Conservation (phyloP, 2,888 invertebrate genomes). For the Thyatira batis region DNA sequence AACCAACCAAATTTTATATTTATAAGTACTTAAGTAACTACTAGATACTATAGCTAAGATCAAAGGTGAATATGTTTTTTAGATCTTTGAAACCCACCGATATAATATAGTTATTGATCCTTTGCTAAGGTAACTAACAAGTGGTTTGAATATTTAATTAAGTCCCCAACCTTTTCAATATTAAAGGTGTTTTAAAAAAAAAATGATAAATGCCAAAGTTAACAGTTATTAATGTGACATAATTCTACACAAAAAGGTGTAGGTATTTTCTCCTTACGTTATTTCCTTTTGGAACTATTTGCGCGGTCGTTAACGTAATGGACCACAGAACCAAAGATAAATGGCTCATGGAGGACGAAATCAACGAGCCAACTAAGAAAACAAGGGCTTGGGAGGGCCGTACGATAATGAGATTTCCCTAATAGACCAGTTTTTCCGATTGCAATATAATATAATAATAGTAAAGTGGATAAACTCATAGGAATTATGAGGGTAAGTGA, state of each 20-base stretch:
- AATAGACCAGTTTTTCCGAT: conserved; percentile 29
- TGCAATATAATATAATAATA: background rate
- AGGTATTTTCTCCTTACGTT: conserved; percentile 45
- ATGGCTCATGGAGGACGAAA: conserved; percentile 59
- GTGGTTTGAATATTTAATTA: background rate
- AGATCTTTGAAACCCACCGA: too few species aligned
- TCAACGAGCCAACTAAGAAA: conserved; percentile 56
- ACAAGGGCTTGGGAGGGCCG: conserved; percentile 42
- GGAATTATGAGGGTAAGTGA: too few species aligned
- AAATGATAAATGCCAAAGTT: conserved; percentile 4
- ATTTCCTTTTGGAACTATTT: conserved; percentile 66
- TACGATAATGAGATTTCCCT: conserved; percentile 38
- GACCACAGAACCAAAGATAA: conserved; percentile 64
- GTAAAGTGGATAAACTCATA: background rate
- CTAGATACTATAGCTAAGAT: too few species aligned
- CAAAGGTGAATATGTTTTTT: too few species aligned
- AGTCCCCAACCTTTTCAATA: background rate
- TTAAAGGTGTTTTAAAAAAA: background rate
- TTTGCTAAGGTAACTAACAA: background rate
- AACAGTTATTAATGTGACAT: conserved; percentile 22
- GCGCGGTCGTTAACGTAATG: conserved; percentile 69
- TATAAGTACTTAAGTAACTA: too few species aligned
- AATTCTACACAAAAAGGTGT: conserved; percentile 33
- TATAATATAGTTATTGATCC: background rate
- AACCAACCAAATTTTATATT: too few species aligned